Evolutionary conservation across 2,113 vertebrate genomes (phyloP).

Genomic region (Smithornis capensis): DNA sequence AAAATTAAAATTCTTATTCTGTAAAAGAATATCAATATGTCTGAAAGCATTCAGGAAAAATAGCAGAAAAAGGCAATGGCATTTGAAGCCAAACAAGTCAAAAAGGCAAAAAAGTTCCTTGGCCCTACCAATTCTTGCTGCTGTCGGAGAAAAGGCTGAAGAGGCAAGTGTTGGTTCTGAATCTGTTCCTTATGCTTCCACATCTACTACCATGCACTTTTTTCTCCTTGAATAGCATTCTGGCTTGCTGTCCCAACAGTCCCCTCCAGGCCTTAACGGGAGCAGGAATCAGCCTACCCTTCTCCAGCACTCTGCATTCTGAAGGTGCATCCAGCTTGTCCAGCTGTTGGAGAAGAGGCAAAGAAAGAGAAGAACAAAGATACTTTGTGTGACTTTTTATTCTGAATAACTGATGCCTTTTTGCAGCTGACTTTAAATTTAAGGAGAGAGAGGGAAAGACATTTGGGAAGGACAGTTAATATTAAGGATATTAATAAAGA

Average conservation of each 20-base stretch:
- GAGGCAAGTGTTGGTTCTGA: neutral
- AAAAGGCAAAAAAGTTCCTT: neutral
- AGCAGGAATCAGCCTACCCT: neutral
- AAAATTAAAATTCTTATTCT: neutral
- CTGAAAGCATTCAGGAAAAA: neutral
- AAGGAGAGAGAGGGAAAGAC: neutral
- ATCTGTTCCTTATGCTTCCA: neutral
- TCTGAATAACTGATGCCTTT: neutral
- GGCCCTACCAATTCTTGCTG: neutral
- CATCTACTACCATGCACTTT: neutral
- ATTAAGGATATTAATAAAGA: neutral
- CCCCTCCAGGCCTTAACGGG: neutral
- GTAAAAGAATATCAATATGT: neutral
- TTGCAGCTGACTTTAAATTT: neutral
- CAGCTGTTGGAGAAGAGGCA: neutral
- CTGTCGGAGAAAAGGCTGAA: neutral
- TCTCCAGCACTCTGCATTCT: accelerated
- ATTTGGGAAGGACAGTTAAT: neutral
- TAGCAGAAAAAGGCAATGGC: neutral
- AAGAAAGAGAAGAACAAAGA: neutral
- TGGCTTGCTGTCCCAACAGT: accelerated
- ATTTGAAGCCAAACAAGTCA: neutral
- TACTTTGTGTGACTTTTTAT: neutral
- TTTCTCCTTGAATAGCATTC: neutral
- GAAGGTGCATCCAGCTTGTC: neutral